Conservation (phyloP, 2,797 vertebrate genomes). For the Dendrocincla tyrannina region DNA sequence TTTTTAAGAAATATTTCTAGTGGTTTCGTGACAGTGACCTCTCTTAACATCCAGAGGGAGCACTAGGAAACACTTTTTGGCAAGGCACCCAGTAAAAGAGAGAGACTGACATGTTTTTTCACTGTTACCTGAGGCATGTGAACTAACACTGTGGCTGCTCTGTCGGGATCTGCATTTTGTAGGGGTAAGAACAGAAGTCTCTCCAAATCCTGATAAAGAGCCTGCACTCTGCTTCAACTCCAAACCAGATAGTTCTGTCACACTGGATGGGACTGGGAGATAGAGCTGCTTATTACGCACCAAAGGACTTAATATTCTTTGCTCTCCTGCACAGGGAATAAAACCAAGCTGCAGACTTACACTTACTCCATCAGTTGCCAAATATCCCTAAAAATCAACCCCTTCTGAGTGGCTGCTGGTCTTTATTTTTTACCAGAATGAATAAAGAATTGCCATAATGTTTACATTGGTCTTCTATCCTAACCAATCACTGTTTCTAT, state of each 20-base stretch:
- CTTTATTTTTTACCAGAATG: background rate
- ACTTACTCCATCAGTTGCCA: background rate
- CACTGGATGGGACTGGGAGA: conserved; percentile 62
- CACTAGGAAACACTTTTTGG: background rate
- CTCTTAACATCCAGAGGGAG: background rate
- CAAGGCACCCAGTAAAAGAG: background rate
- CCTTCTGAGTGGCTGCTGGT: background rate
- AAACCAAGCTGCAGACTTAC: conserved; percentile 36
- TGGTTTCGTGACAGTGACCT: background rate
- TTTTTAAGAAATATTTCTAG: background rate
- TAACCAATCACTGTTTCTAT: background rate
- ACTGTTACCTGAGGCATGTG: conserved; percentile 53
- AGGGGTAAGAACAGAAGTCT: conserved; percentile 61
- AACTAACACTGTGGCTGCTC: conserved; percentile 58
- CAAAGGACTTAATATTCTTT: conserved; percentile 69
- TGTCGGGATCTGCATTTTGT: conserved; percentile 71
- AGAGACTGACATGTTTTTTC: background rate
- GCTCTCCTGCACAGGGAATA: conserved; percentile 56
- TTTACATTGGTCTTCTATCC: background rate
- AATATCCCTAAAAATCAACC: background rate
- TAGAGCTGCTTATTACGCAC: conserved; percentile 64
- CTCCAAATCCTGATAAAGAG: conserved; percentile 66
- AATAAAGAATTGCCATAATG: background rate
- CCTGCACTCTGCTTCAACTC: conserved; percentile 59
- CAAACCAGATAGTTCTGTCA: conserved; percentile 67